Base-by-base conservation (phyloP, 1,140 invertebrate genomes). In the Paracyclopina nana region DNA sequence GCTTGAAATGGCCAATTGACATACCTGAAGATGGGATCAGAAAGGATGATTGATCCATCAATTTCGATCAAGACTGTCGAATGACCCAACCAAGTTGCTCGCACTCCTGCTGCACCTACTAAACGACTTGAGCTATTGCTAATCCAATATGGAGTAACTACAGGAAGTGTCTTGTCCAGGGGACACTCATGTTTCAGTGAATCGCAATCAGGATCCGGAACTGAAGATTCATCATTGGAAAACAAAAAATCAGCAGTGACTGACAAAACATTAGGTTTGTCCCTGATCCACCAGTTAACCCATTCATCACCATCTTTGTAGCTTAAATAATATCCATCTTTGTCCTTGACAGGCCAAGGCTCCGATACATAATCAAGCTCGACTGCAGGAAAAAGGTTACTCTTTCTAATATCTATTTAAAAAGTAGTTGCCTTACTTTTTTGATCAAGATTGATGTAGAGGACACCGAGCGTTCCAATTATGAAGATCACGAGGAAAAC, bases 41-140 rank as follows among this genome's bases (percentile, higher is more conserved):
- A 62, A 3, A 69, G 55, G 20, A 70, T 56, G 6, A 60, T 61
- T 11, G 67, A 44, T 11, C 60, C 62, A 45, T 70, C 65, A 55
- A 69, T 58, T 55, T 68, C 63, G 5, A 66, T 60, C 14, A 68
- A 55, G 31, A 65, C 57, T 12, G 65, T 62, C 5, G 68, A 62
- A 61, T 70, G 68, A 18, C 68, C 68, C 27, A 69, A 57, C 68
- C 67, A 69, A 42, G 65, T 64, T 4, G 59, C 54, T 31, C 55
- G 44, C 14, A 64, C 46, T 5, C 55, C 55, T 6, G 42, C 12
- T 4, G 4, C 14, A 5, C 24, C 24, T n/a, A n/a, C n/a, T n/a
- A 44, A 44, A 18, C 12, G 4, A 6, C 16, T 12, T 5, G 12
- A 24, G 24, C 24, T 18, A 12, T 5, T n/a, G n/a, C 16, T 4